These are phyloP conservation scores for Eptesicus fuscus DNA, from an alignment of 2,113 vertebrate genomes.

Conservation along the genomic window DNA sequence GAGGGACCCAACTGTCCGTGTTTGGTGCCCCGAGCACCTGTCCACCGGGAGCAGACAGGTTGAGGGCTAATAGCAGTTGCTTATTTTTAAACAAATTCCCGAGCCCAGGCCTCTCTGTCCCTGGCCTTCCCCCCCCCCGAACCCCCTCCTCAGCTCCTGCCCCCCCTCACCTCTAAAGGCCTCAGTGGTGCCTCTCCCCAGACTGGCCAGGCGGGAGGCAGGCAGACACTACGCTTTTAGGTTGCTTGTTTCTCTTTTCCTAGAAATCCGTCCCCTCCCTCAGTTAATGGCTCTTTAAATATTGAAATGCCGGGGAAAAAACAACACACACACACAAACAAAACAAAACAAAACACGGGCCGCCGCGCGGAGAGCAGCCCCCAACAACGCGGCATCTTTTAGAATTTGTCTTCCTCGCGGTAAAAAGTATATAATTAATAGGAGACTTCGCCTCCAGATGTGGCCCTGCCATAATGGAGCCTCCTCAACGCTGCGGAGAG, in stretches of 20 bases:
- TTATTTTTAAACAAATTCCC: slow-evolving; percentile 31
- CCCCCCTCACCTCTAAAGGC: neutral
- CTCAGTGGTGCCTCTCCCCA: neutral
- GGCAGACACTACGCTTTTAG: neutral
- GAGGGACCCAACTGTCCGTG: slow-evolving; percentile 69
- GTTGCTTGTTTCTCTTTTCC: slow-evolving; percentile 27
- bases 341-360: slow-evolving; percentile 64
- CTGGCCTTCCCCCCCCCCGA: neutral
- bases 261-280: slow-evolving; percentile 28
- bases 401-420: slow-evolving; percentile 85
- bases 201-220: neutral
- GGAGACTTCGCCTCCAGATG: slow-evolving; percentile 96
- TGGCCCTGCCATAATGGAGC: slow-evolving; percentile 99
- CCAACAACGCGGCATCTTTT: slow-evolving; percentile 83
- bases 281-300: slow-evolving; percentile 78
- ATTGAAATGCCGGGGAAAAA: slow-evolving; percentile 75
- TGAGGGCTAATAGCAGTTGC: slow-evolving; percentile 32
- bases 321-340: neutral
- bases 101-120: slow-evolving; percentile 28
- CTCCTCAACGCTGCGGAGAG: slow-evolving; percentile 95
- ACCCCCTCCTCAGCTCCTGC: neutral
- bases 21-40: slow-evolving; percentile 61
- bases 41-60: slow-evolving; percentile 67
- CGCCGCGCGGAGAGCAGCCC: slow-evolving; percentile 74
- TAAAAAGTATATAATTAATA: slow-evolving; percentile 90